These are phyloP conservation scores for Tyria jacobaeae DNA, from an alignment of 2,888 invertebrate species.

Conservation along the genomic window DNA sequence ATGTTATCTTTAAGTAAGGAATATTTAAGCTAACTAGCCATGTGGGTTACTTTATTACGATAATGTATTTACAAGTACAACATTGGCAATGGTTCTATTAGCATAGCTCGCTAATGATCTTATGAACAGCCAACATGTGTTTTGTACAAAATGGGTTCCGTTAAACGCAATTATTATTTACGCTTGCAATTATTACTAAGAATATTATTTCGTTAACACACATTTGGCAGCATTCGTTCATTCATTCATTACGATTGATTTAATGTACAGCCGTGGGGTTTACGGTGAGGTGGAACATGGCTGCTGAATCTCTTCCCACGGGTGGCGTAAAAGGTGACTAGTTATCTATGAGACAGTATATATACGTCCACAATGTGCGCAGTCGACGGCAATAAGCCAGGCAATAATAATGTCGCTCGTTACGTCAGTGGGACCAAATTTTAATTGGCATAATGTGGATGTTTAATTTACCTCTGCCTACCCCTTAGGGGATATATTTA, in stretches of 20 bases:
- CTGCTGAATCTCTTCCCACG: no score
- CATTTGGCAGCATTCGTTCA: slow-evolving; percentile 5
- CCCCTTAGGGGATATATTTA: no score
- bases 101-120: not conserved
- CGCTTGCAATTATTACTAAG: not conserved
- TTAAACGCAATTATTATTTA: slow-evolving; percentile 1
- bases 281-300: no score
- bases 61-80: not conserved
- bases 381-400: no score
- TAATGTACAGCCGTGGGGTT: no score
- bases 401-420: no score
- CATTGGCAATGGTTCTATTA: slow-evolving; percentile 6
- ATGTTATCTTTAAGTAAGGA: not conserved
- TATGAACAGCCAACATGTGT: slow-evolving; percentile 8
- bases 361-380: no score
- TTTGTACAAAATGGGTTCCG: slow-evolving; percentile 1
- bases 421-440: no score
- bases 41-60: not conserved
- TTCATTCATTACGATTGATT: slow-evolving; percentile 6
- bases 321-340: no score
- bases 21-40: not conserved
- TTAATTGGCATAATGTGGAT: no score
- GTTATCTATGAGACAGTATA: no score
- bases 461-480: no score
- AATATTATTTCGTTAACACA: slow-evolving; percentile 6